A percentile compares a stretch with the other conserved stretches of the same genome.
phyloP scores from a whole-genome alignment of 2,888 invertebrate species.

The Beris morrisii region DNA sequence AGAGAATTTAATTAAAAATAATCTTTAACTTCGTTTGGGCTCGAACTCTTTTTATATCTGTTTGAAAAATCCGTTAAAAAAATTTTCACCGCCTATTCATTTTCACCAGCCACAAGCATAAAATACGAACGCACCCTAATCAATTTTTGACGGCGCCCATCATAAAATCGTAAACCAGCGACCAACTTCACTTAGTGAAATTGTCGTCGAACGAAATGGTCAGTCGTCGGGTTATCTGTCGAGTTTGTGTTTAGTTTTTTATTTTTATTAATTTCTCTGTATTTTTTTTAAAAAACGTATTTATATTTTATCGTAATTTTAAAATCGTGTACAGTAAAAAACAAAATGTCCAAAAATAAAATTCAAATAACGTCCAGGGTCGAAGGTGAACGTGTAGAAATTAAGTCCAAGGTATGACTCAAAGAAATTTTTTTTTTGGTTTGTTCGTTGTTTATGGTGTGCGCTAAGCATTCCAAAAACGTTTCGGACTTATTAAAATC shows the following conservation, averaged over 20 bases:
- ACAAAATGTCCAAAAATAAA: conserved; percentile 23
- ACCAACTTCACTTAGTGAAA: conserved; percentile 23
- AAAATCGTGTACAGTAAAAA: background rate
- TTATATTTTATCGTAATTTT: conserved; percentile 7
- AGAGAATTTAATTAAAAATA: too few relatives aligned
- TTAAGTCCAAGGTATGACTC: conserved; percentile 31
- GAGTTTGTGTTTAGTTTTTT: conserved; percentile 31
- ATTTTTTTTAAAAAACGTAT: conserved; percentile 15
- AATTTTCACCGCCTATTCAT: too few relatives aligned
- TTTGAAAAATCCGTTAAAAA: too few relatives aligned
- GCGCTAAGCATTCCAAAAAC: background rate
- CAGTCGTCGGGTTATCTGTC: conserved; percentile 19
- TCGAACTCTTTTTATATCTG: too few relatives aligned
- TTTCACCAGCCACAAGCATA: too few relatives aligned
- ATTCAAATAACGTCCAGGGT: conserved; percentile 14
- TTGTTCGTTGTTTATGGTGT: conserved; percentile 17
- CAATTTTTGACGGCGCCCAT: background rate
- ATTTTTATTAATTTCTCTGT: conserved; percentile 27
- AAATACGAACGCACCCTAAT: background rate
- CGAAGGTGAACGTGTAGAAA: conserved; percentile 19
- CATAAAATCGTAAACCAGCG: background rate
- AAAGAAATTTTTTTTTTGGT: conserved; percentile 18
- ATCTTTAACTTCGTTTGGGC: too few relatives aligned
- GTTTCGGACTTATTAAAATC: background rate
- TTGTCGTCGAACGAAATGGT: conserved; percentile 19